Evolutionary conservation across 37 sponge, comb jelly and placozoan genomes (phyloP), one percentile per base, ranked within the genome.

Genomic region (Corticium candelabrum): DNA sequence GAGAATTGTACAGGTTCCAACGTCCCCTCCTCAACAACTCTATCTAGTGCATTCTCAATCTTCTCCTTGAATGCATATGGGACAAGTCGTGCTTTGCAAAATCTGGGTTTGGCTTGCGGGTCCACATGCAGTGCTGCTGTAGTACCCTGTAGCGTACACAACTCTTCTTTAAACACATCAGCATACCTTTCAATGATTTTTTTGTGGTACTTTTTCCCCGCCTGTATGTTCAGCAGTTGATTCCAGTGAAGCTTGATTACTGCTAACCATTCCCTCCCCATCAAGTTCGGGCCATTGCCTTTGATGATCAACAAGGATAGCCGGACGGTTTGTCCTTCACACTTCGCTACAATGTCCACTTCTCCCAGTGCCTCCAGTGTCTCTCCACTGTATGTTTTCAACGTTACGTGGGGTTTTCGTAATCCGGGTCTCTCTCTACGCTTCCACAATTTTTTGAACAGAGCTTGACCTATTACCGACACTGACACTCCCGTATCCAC

Each of bases 31-130:
- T 4, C 32, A 35, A 78, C 81, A 3, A 84, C 32, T 11, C 80
- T 1, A 2, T 81, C 85, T 15, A 84, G 36, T 74, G 78, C 85
- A 27, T 73, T 27, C 7, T 84, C 85, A 32, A 79, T 38, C 29
- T 38, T 79, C 15, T 4, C 76, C 7, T 39, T 31, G 38, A 84
- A n/a, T 40, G 85, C 80, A 5, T 73, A 74, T 35, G 85, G 85
- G 27, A 84, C 77, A 35, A 77, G 38, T n/a, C 80, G 30, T 31
- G 85, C 68, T 62, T 74, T 72, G 37, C 21, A 38, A 74, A 80
- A 84, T 35, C 41, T 80, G 34, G 85, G 80, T 21, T 38, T 2
- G 35, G 21, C 80, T 2, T 37, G 29, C 1, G 68, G 40, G 32
- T 84, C 40, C 32, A 78, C 40, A 32, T 69, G 27, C 33, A 86